Evolutionary conservation across 2,797 vertebrate species (phyloP), one percentile per base, ranked within the genome.

Genomic region (Leucoraja ocellata): DNA sequence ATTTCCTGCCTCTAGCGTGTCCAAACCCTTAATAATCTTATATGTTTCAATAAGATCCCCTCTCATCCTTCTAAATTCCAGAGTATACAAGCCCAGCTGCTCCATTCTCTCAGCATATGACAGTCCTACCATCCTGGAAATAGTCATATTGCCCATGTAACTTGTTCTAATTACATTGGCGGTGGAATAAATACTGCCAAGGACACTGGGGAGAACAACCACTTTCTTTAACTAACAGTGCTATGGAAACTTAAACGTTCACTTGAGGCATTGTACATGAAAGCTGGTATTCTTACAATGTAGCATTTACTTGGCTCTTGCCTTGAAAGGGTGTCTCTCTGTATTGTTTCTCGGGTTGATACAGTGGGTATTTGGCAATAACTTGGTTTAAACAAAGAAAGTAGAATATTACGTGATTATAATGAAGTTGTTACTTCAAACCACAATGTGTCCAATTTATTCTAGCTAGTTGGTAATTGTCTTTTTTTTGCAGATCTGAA

Each of bases 401-500:
- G 13, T 14, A 25, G 28, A 54, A 61, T 83, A 58, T 84, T 28
- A 9, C 11, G 21, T 58, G 23, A n/a, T 18, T 11, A 71, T 71
- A 71, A 54, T 71, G 68, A 74, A 23, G 23, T 74, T 23, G 23
- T 32, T 9, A 28, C 68, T 16, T 68, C n/a, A 88, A 68, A 65
- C 65, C 63, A 88, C 18, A 65, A 32, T 18, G 6, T 6, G 5
- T 68, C 8, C 7, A 11, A 14, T n/a, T 63, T 61, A n/a, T n/a
- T 88, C 84, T 65, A 7, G n/a, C 32, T 68, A 36, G 58, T 88
- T 88, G 63, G 18, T 68, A n/a, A 65, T 36, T 9, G 36, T 36
- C n/a, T 21, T 88, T 88, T 68, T 13, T 94, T 93, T 28, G 21
- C 94, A 99, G 98, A 98, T 94, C 94, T 96, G 32, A 94, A 95